A percentile compares a stretch with the other conserved stretches of the same genome.
Conservation (phyloP, 2,113 vertebrate species). For the Trematomus loennbergii region DNA sequence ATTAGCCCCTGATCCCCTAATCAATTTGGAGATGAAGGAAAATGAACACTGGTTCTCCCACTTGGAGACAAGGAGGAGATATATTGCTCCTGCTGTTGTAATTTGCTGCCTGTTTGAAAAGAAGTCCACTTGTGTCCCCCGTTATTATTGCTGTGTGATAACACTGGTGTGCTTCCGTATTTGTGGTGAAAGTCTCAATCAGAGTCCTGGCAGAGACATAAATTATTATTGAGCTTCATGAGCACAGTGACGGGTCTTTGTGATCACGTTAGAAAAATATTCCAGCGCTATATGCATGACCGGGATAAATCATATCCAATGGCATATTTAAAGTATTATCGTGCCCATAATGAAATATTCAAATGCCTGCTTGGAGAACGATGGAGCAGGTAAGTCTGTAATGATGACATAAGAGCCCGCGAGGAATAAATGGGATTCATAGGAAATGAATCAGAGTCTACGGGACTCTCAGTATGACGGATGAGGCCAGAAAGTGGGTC, state of each 20-base stretch:
- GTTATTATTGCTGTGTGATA: constrained; percentile 48
- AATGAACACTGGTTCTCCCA: constrained; percentile 68
- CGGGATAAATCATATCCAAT: constrained; percentile 73
- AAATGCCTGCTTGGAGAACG: constrained; percentile 60
- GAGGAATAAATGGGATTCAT: constrained; percentile 73
- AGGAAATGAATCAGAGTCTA: constrained; percentile 67
- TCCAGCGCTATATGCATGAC: constrained; percentile 50
- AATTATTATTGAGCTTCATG: constrained; percentile 53
- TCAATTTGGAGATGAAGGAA: constrained; percentile 78
- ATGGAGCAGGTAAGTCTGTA: constrained; percentile 68
- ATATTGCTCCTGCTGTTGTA: constrained; percentile 42
- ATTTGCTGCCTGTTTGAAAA: constrained; percentile 50
- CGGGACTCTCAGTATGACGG: constrained; percentile 58
- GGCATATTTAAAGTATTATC: constrained; percentile 77
- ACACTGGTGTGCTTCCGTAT: constrained; percentile 7
- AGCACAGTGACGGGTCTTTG: constrained; percentile 54
- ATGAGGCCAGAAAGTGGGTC: constrained; percentile 78
- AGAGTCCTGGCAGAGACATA: constrained; percentile 18
- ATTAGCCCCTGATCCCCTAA: constrained; percentile 83
- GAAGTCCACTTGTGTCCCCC: constrained; percentile 38
- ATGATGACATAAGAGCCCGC: constrained; percentile 71
- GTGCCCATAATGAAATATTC: constrained; percentile 79
- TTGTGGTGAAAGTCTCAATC: constrained; percentile 26
- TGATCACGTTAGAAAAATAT: constrained; percentile 62
- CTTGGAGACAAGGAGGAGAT: constrained; percentile 49